Evolutionary conservation across 1,140 invertebrate species (phyloP), one percentile per base, ranked within the genome.

Genomic region (Teleogryllus occipitalis): DNA sequence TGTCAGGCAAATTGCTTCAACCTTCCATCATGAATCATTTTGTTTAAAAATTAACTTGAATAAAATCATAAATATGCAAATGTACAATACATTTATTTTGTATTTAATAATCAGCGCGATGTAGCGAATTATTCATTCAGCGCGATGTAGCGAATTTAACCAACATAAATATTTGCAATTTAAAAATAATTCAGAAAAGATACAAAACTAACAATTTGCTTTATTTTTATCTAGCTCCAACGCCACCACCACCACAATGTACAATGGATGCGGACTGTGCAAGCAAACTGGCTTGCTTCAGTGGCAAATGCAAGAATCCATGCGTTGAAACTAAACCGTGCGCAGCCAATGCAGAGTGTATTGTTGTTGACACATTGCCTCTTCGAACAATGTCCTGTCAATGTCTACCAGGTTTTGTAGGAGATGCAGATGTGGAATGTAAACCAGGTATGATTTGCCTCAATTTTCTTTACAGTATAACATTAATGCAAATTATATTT

Each of bases 361-460:
- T 90, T 4, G 94, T 97, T 0, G 90, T 96, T 8, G 92, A 96
- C 83, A 95, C 94, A 5, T 85, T 96, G 79, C 95, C 95, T 7
- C 89, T 96, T 85, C 89, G 95, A 82, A 96, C 95, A 21, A 95
- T 97, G 91, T 91, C 94, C 74, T 97, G 95, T 84, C 90, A 93
- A 83, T 97, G 95, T 85, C 88, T 93, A 76, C 91, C 90, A 78
- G 94, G 94, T 78, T 95, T 91, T 85, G 89, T 92, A 81, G 95
- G 95, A 81, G 94, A 96, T 85, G 94, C 95, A 12, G 94, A 95
- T 82, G 90, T 93, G 78, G 90, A 93, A 85, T 97, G 95, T 85
- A 90, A 88, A 83, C 89, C 88, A 89, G 92, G 94, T 95, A 90
- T 87, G 86, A 74, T 75, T 54, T 39, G n/a, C 21, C 74, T 75